A percentile compares a stretch with the other conserved stretches of the same genome.
Conservation (phyloP, 2,113 vertebrate genomes). For the Barbus barbus region DNA sequence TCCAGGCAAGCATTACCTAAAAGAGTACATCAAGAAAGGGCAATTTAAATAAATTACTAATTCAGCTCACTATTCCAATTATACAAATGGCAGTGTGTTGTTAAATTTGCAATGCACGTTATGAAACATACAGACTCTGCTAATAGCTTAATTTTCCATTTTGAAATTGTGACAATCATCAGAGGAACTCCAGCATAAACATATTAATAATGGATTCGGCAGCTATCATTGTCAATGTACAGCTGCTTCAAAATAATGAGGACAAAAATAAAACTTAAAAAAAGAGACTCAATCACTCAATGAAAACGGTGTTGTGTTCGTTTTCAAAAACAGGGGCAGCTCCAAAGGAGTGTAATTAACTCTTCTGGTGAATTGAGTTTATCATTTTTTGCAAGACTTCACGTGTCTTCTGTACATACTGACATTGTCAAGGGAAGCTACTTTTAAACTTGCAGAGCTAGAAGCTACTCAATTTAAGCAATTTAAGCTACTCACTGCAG, state of each 20-base stretch:
- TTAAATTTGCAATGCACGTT: slow-evolving; percentile 45
- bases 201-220: slow-evolving; percentile 41
- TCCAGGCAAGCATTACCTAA: slow-evolving; percentile 75
- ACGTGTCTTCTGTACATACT: neutral
- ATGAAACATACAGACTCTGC: slow-evolving; percentile 2
- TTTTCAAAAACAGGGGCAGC: slow-evolving; percentile 20
- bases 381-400: neutral
- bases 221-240: slow-evolving; percentile 28
- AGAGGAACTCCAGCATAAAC: slow-evolving; percentile 24
- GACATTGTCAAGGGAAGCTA: neutral
- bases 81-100: slow-evolving; percentile 50
- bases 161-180: slow-evolving; percentile 32
- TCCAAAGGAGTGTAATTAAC: slow-evolving; percentile 18
- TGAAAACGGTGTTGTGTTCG: slow-evolving; percentile 2
- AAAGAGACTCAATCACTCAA: slow-evolving; percentile 14
- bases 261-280: too few relatives aligned
- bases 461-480: neutral
- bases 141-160: slow-evolving; percentile 41
- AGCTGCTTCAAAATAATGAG: slow-evolving; percentile 12
- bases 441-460: neutral
- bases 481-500: neutral
- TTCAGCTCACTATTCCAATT: slow-evolving; percentile 69
- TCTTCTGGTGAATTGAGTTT: neutral
- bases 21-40: slow-evolving; percentile 68
- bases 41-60: slow-evolving; percentile 73